Evolutionary conservation across 2,797 vertebrate genomes (phyloP).

Genomic region (Sphenopsis melanotis): DNA sequence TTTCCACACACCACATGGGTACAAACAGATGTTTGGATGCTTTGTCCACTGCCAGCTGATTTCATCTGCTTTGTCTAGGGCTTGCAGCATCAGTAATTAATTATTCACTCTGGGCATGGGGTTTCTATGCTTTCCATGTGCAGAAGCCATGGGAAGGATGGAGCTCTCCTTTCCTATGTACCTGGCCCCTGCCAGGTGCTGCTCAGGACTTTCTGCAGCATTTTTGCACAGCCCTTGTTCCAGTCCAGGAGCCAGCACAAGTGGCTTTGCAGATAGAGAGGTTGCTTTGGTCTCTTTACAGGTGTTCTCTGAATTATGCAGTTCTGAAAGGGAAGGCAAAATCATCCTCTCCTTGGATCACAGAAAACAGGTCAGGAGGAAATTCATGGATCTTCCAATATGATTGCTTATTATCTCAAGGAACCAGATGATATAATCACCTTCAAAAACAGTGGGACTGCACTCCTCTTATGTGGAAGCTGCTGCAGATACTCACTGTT

Average conservation of each 20-base stretch:
- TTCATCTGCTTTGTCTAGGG: background rate
- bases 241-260: accelerated
- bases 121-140: background rate
- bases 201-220: background rate
- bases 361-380: background rate
- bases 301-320: background rate
- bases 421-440: background rate
- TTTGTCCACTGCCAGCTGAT: slow-evolving; percentile 16
- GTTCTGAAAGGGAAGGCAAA: background rate
- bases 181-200: background rate
- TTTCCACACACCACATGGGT: background rate
- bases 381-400: background rate
- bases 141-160: background rate
- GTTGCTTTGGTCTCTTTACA: background rate
- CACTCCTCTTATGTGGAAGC: background rate
- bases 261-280: background rate
- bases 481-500: background rate
- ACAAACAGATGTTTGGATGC: background rate
- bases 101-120: background rate
- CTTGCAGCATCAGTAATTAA: background rate
- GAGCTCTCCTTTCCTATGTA: background rate
- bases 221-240: background rate
- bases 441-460: background rate
- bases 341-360: background rate
- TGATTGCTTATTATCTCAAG: background rate